Conservation (phyloP, 2,888 invertebrate genomes). For the Cheilosia pagana region DNA sequence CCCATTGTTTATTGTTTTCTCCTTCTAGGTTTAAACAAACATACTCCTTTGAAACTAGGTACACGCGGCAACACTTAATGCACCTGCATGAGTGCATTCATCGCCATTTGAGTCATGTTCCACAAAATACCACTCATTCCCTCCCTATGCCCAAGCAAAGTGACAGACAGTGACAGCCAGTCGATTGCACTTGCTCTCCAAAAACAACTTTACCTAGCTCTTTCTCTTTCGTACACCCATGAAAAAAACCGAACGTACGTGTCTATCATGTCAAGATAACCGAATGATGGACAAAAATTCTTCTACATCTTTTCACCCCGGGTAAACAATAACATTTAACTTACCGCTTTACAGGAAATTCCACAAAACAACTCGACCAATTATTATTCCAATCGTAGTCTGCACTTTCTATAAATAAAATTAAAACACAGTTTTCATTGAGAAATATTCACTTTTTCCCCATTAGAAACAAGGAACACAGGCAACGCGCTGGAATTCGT, state of each 20-base stretch:
- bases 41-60: background rate
- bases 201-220: constrained; percentile 1
- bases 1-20: too few species aligned
- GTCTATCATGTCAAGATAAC: constrained; percentile 13
- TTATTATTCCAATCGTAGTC: constrained; percentile 47
- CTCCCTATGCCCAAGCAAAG: too few species aligned
- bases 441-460: constrained; percentile 33
- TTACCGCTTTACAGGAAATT: constrained; percentile 62
- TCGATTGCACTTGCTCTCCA: background rate
- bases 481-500: constrained; percentile 45
- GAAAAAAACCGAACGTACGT: background rate
- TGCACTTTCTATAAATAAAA: constrained; percentile 24
- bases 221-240: constrained; percentile 29
- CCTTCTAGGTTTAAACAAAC: too few species aligned
- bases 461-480: constrained; percentile 22
- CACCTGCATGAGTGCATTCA: background rate
- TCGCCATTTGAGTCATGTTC: constrained; percentile 1
- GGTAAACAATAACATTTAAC: constrained; percentile 64
- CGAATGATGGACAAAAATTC: constrained; percentile 8
- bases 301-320: constrained; percentile 14
- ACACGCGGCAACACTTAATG: constrained; percentile 6
- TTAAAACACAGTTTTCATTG: constrained; percentile 40
- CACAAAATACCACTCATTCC: constrained; percentile 46
- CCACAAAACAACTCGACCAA: constrained; percentile 19
- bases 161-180: background rate